A percentile compares a stretch with the other conserved stretches of the same genome.
Conservation (phyloP, 2,888 invertebrate genomes). For the Caenorhabditis becei region DNA sequence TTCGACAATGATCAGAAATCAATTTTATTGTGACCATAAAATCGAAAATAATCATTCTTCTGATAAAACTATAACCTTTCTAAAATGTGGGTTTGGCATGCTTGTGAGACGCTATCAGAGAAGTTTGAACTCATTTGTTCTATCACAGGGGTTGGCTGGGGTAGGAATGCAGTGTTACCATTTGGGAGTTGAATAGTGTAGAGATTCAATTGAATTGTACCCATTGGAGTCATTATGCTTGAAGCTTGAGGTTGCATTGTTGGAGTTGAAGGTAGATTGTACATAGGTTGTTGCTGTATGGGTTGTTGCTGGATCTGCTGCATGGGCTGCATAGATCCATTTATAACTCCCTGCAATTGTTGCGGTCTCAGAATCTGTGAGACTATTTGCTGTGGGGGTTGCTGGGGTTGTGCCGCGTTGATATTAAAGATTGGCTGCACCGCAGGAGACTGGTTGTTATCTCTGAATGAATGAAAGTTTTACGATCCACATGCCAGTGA, state of each 20-base stretch:
- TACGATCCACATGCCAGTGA: slow-evolving; percentile 14
- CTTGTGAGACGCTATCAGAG: slow-evolving; percentile 49
- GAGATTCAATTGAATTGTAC: slow-evolving; percentile 47
- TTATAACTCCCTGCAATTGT: slow-evolving; percentile 27
- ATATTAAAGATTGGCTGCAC: slow-evolving; percentile 57
- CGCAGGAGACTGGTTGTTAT: slow-evolving; percentile 24
- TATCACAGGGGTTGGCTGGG: slow-evolving; percentile 31
- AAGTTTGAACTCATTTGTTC: slow-evolving; percentile 38
- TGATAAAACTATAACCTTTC: slow-evolving; percentile 53
- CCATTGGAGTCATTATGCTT: slow-evolving; percentile 39
- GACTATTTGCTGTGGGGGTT: slow-evolving; percentile 1
- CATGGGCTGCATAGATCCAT: neutral
- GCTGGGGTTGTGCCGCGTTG: slow-evolving; percentile 14
- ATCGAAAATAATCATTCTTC: no score
- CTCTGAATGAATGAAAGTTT: slow-evolving; percentile 41
- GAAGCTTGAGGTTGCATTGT: slow-evolving; percentile 9
- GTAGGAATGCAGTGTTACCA: slow-evolving; percentile 21
- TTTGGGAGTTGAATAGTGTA: slow-evolving; percentile 51
- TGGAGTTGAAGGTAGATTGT: neutral
- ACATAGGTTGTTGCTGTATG: slow-evolving; percentile 19
- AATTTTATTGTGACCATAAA: slow-evolving; percentile 13
- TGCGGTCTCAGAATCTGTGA: slow-evolving; percentile 28
- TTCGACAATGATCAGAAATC: slow-evolving; percentile 20
- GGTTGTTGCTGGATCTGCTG: slow-evolving; percentile 8
- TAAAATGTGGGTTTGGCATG: slow-evolving; percentile 28